Evolutionary conservation across 1,140 invertebrate genomes (phyloP).

Genomic region (Popillia japonica): DNA sequence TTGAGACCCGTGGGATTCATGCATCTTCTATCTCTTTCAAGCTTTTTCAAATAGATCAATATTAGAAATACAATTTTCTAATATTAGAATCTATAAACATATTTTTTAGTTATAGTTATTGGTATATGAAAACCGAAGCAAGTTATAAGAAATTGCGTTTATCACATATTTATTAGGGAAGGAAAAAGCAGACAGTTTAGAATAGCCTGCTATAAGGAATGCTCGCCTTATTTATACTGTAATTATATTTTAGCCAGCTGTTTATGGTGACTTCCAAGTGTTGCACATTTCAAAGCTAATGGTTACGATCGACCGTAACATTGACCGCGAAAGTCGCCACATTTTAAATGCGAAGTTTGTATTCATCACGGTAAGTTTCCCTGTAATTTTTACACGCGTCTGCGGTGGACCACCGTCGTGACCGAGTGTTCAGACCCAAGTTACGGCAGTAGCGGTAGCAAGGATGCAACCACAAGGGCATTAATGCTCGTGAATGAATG

Average conservation of each 20-base stretch:
- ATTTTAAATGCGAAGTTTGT: not conserved
- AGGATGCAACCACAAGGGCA: constrained; percentile 41
- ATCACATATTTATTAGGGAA: too few relatives aligned
- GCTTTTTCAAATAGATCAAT: too few relatives aligned
- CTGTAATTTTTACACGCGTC: constrained; percentile 29
- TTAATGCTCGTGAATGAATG: constrained; percentile 41
- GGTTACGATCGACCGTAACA: constrained; percentile 14
- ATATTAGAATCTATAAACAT: too few relatives aligned
- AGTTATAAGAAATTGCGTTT: too few relatives aligned
- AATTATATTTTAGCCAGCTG: constrained; percentile 21
- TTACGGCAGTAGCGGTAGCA: not conserved
- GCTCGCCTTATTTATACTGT: not conserved
- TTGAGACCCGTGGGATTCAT: too few relatives aligned
- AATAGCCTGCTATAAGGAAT: too few relatives aligned
- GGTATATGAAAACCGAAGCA: too few relatives aligned
- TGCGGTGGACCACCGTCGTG: constrained; percentile 16
- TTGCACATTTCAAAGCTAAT: not conserved
- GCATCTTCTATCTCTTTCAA: too few relatives aligned
- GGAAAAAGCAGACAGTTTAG: too few relatives aligned
- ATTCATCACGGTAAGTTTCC: constrained; percentile 23
- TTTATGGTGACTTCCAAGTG: not conserved
- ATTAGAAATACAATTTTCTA: too few relatives aligned
- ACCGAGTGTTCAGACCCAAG: not conserved
- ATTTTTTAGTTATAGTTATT: too few relatives aligned
- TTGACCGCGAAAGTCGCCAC: not conserved